These are phyloP conservation scores for Myanophis thanlyinensis DNA, from an alignment of 2,113 vertebrate genomes.

Conservation along the genomic window DNA sequence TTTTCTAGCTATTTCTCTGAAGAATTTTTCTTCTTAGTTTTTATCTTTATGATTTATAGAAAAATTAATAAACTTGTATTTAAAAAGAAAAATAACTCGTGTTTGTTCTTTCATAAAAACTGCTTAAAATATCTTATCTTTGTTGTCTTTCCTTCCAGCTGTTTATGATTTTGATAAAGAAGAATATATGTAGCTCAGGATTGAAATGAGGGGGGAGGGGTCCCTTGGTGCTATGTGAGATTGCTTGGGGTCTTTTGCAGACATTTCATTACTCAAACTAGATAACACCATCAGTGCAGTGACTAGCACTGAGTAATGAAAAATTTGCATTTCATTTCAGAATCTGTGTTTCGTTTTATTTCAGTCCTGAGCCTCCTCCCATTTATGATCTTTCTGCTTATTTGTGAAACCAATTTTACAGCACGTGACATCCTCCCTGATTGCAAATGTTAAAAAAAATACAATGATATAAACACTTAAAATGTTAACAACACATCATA, in stretches of 20 bases:
- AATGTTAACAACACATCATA: neutral
- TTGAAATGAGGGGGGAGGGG: neutral
- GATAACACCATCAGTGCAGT: neutral
- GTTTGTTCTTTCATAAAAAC: neutral
- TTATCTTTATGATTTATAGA: neutral
- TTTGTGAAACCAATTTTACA: neutral
- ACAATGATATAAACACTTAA: neutral
- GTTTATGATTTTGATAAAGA: neutral
- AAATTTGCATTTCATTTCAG: too few species aligned
- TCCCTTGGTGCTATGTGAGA: neutral
- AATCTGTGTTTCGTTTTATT: too few species aligned
- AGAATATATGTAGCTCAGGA: neutral
- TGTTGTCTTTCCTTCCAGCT: too few species aligned
- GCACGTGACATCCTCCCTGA: neutral
- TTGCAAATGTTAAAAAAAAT: neutral
- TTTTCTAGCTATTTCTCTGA: neutral
- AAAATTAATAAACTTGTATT: neutral
- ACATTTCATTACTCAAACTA: neutral
- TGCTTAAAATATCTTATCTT: neutral
- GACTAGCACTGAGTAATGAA: neutral
- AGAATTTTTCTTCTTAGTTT: neutral
- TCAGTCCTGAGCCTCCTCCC: too few species aligned
- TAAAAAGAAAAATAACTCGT: too few species aligned
- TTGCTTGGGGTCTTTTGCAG: neutral
- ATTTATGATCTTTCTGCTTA: neutral